These are phyloP conservation scores for Pantherophis alleghaniensis DNA, from an alignment of 2,797 vertebrate genomes.

Conservation along the genomic window DNA sequence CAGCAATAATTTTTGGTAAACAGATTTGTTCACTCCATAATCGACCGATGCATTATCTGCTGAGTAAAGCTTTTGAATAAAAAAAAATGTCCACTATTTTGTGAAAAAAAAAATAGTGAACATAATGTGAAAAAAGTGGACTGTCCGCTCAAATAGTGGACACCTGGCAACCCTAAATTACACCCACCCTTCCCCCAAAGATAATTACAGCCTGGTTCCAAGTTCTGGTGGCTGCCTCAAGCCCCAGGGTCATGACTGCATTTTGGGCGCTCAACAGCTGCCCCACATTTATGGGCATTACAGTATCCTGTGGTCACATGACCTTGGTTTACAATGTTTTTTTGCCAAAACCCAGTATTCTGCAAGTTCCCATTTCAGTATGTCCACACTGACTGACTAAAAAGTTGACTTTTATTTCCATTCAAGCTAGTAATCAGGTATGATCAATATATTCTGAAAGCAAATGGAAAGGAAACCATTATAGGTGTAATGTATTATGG, in stretches of 20 bases:
- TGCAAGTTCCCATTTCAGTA: not conserved
- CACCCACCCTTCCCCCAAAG: not conserved
- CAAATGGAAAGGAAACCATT: constrained; percentile 13
- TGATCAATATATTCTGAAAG: not conserved
- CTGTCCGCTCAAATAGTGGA: too few relatives aligned
- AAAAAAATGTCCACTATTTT: too few relatives aligned
- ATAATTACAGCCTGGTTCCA: not conserved
- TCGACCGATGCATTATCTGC: too few relatives aligned
- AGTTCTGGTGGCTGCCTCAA: not conserved
- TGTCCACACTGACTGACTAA: not conserved
- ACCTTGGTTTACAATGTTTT: not conserved
- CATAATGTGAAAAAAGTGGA: too few relatives aligned
- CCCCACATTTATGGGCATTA: not conserved
- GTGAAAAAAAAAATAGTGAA: too few relatives aligned
- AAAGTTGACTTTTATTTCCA: not conserved
- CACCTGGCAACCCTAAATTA: too few relatives aligned
- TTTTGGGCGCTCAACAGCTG: not conserved
- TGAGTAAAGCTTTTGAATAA: too few relatives aligned
- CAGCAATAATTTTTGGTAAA: too few relatives aligned
- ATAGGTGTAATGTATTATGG: constrained; percentile 1
- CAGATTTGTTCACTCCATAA: too few relatives aligned
- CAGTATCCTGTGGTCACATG: not conserved
- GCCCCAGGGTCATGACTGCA: not conserved
- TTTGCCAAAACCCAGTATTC: not conserved
- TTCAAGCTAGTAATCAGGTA: not conserved